Evolutionary conservation across 2,888 invertebrate genomes (phyloP).

Genomic region (Seira musarum): DNA sequence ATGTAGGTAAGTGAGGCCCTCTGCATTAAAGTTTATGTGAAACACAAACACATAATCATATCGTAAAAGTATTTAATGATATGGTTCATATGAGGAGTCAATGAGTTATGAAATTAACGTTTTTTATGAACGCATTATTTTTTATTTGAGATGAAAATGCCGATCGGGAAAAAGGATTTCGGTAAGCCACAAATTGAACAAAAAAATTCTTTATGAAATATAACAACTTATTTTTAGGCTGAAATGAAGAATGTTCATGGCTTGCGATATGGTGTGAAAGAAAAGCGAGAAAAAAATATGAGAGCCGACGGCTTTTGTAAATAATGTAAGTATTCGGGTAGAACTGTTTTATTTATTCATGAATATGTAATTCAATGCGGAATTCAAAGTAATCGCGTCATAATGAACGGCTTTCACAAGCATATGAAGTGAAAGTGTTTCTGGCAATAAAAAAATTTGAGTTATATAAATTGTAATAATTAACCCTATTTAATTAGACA

Average conservation of each 20-base stretch:
- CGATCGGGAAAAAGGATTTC: neutral
- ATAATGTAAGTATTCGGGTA: too few relatives aligned
- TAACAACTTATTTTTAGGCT: too few relatives aligned
- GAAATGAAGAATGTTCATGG: too few relatives aligned
- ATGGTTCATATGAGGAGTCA: slow-evolving; percentile 45
- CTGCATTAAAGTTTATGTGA: neutral
- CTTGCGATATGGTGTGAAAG: slow-evolving; percentile 33
- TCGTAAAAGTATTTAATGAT: slow-evolving; percentile 39
- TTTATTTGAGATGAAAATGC: neutral
- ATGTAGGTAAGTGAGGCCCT: neutral
- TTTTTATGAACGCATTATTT: neutral
- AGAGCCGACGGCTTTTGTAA: too few relatives aligned
- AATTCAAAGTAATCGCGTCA: too few relatives aligned
- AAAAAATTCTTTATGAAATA: too few relatives aligned
- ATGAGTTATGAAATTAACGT: slow-evolving; percentile 56
- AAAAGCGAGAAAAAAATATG: slow-evolving; percentile 1
- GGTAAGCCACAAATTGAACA: neutral
- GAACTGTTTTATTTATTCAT: too few relatives aligned
- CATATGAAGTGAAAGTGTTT: neutral
- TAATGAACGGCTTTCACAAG: too few relatives aligned
- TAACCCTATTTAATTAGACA: slow-evolving; percentile 11
- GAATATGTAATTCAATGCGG: too few relatives aligned
- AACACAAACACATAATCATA: neutral
- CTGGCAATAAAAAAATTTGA: neutral
- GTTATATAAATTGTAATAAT: slow-evolving; percentile 21